Evolutionary conservation across 2,888 invertebrate species (phyloP).

Genomic region (Uloborus plumipes): DNA sequence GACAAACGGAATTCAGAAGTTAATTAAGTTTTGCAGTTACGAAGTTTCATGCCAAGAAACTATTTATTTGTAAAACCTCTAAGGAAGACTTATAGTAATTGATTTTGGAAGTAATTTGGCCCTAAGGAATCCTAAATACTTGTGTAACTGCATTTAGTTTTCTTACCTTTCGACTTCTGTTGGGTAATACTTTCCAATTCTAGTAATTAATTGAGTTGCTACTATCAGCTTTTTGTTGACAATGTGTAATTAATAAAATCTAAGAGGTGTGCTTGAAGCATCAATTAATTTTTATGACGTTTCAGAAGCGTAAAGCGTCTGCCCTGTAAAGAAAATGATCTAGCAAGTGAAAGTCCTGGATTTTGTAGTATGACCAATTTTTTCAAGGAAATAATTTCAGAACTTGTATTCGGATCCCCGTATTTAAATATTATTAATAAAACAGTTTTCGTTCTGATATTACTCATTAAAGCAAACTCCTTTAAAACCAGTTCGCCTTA

Average conservation of each 20-base stretch:
- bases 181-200: background rate
- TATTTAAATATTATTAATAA: background rate
- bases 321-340: too few species aligned
- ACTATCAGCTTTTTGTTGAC: constrained; percentile 3
- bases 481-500: too few species aligned
- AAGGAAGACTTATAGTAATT: constrained; percentile 10
- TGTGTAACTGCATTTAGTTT: constrained; percentile 4
- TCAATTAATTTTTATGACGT: background rate
- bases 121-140: constrained; percentile 14
- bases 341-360: background rate
- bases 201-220: constrained; percentile 18
- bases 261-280: too few species aligned
- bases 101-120: constrained; percentile 1
- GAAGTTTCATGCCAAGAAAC: constrained; percentile 11
- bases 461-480: too few species aligned
- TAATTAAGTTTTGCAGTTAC: constrained; percentile 29
- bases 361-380: background rate
- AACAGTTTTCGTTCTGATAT: too few species aligned
- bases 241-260: too few species aligned
- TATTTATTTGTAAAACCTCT: constrained; percentile 5
- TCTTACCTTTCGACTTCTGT: background rate
- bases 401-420: too few species aligned
- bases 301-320: background rate
- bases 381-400: background rate
- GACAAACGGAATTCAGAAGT: constrained; percentile 13